Evolutionary conservation across 2,113 vertebrate genomes (phyloP).

Genomic region (Manacus vitellinus): DNA sequence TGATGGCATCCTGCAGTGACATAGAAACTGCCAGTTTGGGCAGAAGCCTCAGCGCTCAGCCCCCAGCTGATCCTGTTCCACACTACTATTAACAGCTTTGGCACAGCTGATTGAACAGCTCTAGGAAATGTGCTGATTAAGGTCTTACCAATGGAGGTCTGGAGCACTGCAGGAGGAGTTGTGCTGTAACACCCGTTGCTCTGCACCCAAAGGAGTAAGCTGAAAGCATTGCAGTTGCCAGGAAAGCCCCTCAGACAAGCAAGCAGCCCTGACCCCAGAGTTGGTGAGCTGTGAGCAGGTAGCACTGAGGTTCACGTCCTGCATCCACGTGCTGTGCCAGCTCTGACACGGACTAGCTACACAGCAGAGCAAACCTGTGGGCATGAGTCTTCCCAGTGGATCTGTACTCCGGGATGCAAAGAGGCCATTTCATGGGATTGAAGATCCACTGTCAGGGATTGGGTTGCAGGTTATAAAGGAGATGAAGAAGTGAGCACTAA

Average conservation of each 20-base stretch:
- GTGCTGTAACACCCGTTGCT: not conserved
- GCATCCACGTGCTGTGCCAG: accelerated
- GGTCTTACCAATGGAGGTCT: not conserved
- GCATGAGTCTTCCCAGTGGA: accelerated
- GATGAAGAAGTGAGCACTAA: not conserved
- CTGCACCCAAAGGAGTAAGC: not conserved
- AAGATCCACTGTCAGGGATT: not conserved
- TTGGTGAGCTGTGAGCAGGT: not conserved
- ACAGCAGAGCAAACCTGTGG: accelerated
- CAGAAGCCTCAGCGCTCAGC: not conserved
- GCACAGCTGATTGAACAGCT: not conserved
- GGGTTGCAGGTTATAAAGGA: not conserved
- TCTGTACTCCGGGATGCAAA: not conserved
- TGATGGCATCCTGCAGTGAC: not conserved
- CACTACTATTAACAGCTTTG: not conserved
- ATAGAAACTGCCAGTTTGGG: not conserved
- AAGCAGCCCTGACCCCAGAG: not conserved
- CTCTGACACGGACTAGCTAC: accelerated
- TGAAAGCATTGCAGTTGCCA: not conserved
- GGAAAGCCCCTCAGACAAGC: not conserved
- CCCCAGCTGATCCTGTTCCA: not conserved
- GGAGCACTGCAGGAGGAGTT: not conserved
- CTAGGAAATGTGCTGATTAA: not conserved
- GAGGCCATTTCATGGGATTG: accelerated
- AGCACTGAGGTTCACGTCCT: accelerated